phyloP scores from a whole-genome alignment of 2,797 vertebrate genomes.

The Hipposideros larvatus region DNA sequence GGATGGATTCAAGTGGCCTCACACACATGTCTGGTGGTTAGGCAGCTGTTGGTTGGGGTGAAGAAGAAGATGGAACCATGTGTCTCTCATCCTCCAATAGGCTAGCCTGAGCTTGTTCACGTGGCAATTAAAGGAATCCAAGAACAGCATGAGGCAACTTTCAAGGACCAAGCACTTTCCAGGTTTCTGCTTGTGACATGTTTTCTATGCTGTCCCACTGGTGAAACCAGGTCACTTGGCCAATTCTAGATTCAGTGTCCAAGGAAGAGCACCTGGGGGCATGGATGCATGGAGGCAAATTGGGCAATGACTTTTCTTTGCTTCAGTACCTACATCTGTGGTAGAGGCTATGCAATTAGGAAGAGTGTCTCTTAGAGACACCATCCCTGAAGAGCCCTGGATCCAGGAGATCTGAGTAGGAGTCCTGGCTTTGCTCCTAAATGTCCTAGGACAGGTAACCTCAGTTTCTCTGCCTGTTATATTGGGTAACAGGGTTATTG shows the following conservation, averaged over 20 bases:
- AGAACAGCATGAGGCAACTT: background rate
- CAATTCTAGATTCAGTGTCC: no score
- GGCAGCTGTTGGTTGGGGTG: background rate
- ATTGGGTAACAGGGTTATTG: background rate
- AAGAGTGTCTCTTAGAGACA: background rate
- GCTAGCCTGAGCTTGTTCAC: background rate
- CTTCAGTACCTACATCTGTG: background rate
- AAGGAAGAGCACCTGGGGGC: background rate
- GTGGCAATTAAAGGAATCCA: background rate
- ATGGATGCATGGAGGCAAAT: background rate
- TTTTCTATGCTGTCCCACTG: background rate
- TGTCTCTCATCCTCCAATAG: background rate
- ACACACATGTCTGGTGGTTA: background rate
- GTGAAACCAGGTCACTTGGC: background rate
- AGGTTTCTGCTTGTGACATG: background rate
- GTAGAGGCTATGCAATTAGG: background rate
- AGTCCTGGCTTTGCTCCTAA: background rate
- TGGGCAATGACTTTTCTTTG: background rate
- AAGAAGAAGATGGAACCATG: rapidly evolving
- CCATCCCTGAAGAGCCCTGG: background rate
- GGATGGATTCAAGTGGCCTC: background rate
- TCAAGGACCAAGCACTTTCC: background rate
- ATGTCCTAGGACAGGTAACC: background rate
- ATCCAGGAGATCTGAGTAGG: background rate
- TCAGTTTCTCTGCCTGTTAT: background rate